These are phyloP conservation scores for Terebella lapidaria DNA, from an alignment of 2,888 invertebrate genomes.

Conservation along the genomic window DNA sequence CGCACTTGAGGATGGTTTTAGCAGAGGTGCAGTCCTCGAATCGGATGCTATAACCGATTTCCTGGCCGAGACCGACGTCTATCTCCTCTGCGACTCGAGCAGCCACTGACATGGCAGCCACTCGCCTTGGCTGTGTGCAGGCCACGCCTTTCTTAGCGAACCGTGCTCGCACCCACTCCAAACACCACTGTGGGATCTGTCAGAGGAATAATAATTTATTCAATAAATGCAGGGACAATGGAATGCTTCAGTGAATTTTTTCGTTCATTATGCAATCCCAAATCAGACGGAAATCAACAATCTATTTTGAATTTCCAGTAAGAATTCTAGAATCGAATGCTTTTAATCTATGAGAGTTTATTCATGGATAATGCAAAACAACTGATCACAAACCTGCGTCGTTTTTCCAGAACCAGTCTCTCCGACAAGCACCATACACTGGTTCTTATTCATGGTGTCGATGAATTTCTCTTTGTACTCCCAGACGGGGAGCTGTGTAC, in stretches of 20 bases:
- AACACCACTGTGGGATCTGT: slow-evolving; percentile 84
- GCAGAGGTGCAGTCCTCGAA: slow-evolving; percentile 97
- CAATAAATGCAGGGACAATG: too few relatives aligned
- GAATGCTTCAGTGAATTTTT: too few relatives aligned
- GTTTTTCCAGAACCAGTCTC: slow-evolving; percentile 99
- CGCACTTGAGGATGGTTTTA: slow-evolving; percentile 81
- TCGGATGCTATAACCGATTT: slow-evolving; percentile 95
- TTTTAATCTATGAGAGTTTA: too few relatives aligned
- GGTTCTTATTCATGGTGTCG: slow-evolving; percentile 85
- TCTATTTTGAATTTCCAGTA: too few relatives aligned
- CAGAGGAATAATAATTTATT: too few relatives aligned
- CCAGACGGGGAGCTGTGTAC: slow-evolving; percentile 91
- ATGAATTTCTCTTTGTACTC: slow-evolving; percentile 96
- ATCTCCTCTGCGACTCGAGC: slow-evolving; percentile 98
- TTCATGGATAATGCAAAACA: too few relatives aligned
- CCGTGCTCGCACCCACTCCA: slow-evolving; percentile 52
- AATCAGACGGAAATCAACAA: too few relatives aligned
- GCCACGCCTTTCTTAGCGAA: slow-evolving; percentile 71
- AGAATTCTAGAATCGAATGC: too few relatives aligned
- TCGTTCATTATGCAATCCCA: too few relatives aligned
- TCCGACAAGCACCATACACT: slow-evolving; percentile 93
- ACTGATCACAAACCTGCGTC: too few relatives aligned
- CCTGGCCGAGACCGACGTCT: slow-evolving; percentile 88
- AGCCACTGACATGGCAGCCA: slow-evolving; percentile 99
- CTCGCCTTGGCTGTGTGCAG: slow-evolving; percentile 93